phyloP scores from a whole-genome alignment of 2,113 vertebrate species.

The Vombatus ursinus region DNA sequence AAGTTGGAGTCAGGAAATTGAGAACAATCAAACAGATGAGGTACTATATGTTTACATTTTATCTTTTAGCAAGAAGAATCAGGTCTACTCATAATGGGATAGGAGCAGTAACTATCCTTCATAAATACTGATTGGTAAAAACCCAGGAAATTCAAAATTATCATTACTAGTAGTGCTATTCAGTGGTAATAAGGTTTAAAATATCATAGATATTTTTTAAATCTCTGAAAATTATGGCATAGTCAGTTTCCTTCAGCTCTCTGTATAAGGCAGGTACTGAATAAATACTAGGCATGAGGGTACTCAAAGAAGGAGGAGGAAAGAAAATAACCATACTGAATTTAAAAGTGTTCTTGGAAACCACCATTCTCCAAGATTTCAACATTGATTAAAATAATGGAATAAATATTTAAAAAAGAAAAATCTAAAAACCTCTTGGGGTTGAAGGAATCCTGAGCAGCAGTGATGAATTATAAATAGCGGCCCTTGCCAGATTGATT shows the following conservation, averaged over 20 bases:
- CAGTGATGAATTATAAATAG: conserved; percentile 65
- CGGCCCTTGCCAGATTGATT: conserved; percentile 64
- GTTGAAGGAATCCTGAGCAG: conserved; percentile 65
- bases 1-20: conserved; percentile 31
- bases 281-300: conserved; percentile 22
- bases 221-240: conserved; percentile 11
- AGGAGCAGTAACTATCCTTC: not conserved
- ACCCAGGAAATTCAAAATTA: conserved; percentile 24
- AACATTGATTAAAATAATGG: conserved; percentile 56
- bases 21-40: conserved; percentile 21
- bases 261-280: not conserved
- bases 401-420: conserved; percentile 71
- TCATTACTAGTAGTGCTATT: not conserved
- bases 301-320: conserved; percentile 27
- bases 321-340: conserved; percentile 23
- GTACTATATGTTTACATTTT: conserved; percentile 35
- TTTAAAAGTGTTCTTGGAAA: conserved; percentile 69
- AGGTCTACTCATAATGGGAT: conserved; percentile 13
- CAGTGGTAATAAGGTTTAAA: conserved; percentile 5
- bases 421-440: conserved; percentile 55
- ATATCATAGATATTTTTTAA: conserved; percentile 31
- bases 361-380: conserved; percentile 61
- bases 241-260: conserved; percentile 21
- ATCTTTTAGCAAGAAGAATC: not conserved
- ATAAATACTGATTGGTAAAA: conserved; percentile 35